Conservation (phyloP, 2,113 vertebrate genomes). For the Syngnathus scovelli region DNA sequence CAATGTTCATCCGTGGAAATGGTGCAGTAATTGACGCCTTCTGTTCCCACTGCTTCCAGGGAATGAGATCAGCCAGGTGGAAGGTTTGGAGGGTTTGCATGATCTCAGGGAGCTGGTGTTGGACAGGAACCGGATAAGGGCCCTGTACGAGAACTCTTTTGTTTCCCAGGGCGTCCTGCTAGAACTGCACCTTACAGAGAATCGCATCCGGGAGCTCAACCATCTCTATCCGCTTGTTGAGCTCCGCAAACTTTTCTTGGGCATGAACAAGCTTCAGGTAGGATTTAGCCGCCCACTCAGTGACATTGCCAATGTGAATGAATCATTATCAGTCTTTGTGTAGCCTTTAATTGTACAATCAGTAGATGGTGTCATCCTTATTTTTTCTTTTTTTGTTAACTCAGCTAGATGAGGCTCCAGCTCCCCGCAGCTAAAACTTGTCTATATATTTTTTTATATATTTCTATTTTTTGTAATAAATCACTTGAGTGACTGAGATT, state of each 20-base stretch:
- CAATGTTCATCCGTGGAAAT: background rate
- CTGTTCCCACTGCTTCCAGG: constrained; percentile 55
- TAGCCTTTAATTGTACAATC: background rate
- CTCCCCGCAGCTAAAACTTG: too few species aligned
- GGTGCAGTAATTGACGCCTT: background rate
- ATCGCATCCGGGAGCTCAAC: constrained; percentile 76
- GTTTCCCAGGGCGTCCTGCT: constrained; percentile 68
- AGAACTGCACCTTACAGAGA: constrained; percentile 77
- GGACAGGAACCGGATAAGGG: constrained; percentile 78
- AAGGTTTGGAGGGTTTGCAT: constrained; percentile 77
- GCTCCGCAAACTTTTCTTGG: constrained; percentile 78
- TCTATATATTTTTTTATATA: too few species aligned
- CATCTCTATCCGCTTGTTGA: constrained; percentile 70
- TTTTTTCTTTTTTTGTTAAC: background rate
- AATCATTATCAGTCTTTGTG: background rate
- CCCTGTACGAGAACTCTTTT: constrained; percentile 74
- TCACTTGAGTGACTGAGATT: constrained; percentile 9
- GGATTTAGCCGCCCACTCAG: background rate
- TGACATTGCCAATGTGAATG: background rate
- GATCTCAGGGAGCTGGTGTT: constrained; percentile 76
- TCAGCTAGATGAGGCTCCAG: background rate
- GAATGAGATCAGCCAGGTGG: constrained; percentile 81
- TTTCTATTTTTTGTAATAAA: background rate
- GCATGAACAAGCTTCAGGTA: constrained; percentile 84
- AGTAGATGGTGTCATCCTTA: background rate